These are phyloP conservation scores for Magallana angulata DNA, from an alignment of 1,140 invertebrate species.

Conservation along the genomic window DNA sequence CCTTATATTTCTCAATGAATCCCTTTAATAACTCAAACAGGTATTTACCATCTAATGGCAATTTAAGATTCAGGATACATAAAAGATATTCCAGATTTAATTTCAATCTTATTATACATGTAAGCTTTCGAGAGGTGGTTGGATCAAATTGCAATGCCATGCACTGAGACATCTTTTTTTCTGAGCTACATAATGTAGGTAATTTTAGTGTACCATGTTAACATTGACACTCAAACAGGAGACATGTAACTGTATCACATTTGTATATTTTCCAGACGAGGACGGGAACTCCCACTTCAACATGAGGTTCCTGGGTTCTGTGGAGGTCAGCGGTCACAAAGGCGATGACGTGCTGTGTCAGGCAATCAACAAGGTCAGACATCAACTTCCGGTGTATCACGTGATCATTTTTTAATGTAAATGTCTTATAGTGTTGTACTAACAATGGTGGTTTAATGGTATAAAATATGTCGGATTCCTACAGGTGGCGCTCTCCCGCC, in stretches of 20 bases:
- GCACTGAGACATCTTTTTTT: neutral
- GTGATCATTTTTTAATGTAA: neutral
- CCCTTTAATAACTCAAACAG: no score
- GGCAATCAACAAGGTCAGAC: conserved; percentile 81
- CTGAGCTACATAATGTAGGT: no score
- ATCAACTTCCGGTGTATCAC: neutral
- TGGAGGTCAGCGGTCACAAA: conserved; percentile 96
- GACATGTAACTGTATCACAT: neutral
- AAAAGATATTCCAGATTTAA: no score
- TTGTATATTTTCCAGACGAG: conserved; percentile 56
- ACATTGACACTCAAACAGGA: no score
- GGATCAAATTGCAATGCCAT: no score
- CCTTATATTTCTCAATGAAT: no score
- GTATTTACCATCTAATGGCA: no score
- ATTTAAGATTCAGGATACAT: no score
- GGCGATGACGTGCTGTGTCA: conserved; percentile 83
- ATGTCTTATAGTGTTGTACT: no score
- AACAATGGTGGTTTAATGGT: neutral
- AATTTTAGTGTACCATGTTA: neutral
- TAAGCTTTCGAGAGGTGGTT: no score
- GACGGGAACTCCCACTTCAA: conserved; percentile 84
- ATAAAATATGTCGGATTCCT: neutral
- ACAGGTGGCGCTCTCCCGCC: conserved; percentile 69
- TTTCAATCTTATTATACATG: no score
- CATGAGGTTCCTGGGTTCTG: conserved; percentile 95